Conservation (phyloP, 2,797 vertebrate genomes). For the Lepilemur septentrionalis region DNA sequence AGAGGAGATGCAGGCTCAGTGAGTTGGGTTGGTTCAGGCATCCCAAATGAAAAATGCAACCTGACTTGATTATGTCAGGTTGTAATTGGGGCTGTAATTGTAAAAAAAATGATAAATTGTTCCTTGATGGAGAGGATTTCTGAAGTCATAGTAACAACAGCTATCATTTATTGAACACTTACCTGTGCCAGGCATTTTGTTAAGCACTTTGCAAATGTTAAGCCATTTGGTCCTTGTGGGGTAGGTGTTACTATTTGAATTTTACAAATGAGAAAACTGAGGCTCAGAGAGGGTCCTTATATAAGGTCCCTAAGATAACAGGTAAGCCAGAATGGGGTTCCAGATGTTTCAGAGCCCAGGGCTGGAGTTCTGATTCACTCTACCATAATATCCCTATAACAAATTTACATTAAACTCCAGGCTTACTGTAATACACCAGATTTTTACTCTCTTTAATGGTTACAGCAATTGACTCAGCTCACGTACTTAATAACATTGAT, state of each 20-base stretch:
- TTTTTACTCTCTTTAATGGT: constrained; percentile 47
- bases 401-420: not conserved
- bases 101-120: not conserved
- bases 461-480: constrained; percentile 50
- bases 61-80: not conserved
- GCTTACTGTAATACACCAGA: not conserved
- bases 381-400: not conserved
- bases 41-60: not conserved
- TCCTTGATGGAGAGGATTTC: constrained; percentile 18
- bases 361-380: not conserved
- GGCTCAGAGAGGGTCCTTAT: not conserved
- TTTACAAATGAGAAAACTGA: not conserved
- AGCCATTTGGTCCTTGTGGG: not conserved
- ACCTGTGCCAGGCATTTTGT: not conserved
- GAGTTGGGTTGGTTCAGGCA: rapidly evolving
- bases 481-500: constrained; percentile 64
- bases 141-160: not conserved
- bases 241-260: not conserved
- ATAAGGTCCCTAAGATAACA: not conserved
- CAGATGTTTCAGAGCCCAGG: not conserved
- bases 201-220: not conserved
- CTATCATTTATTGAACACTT: not conserved
- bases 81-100: not conserved
- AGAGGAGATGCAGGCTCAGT: not conserved
- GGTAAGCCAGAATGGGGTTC: too few species aligned